Conservation (phyloP, 2,888 invertebrate genomes). For the Euspilapteryx auroguttella region DNA sequence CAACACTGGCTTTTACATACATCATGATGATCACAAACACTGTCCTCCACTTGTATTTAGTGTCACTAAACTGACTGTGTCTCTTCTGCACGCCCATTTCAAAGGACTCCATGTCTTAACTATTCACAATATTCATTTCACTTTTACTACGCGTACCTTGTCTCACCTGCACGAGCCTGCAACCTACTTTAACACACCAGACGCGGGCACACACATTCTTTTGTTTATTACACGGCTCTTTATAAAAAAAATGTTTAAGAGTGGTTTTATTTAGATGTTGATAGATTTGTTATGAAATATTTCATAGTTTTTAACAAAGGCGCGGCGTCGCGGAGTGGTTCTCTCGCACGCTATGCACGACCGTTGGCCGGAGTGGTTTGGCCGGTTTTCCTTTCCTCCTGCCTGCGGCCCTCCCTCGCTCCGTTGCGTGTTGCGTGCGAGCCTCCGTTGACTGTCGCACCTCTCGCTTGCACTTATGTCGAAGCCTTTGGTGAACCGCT, state of each 20-base stretch:
- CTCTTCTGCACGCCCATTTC: conserved; percentile 50
- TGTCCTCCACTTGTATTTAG: conserved; percentile 59
- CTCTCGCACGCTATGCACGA: conserved; percentile 39
- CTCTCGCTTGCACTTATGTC: too few relatives aligned
- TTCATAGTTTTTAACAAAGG: too few relatives aligned
- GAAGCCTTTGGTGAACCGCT: too few relatives aligned
- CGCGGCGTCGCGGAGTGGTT: too few relatives aligned
- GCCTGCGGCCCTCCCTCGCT: conserved; percentile 23
- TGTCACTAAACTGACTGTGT: conserved; percentile 55
- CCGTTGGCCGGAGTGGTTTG: conserved; percentile 38
- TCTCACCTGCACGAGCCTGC: conserved; percentile 19
- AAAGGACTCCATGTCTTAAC: conserved; percentile 37
- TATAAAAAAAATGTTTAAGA: too few relatives aligned
- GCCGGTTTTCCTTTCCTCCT: conserved; percentile 33
- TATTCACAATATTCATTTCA: conserved; percentile 42
- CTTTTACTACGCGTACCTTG: conserved; percentile 25
- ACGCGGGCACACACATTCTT: too few relatives aligned
- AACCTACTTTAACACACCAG: too few relatives aligned
- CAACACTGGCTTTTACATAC: conserved; percentile 21
- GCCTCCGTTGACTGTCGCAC: not conserved
- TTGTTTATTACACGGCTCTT: too few relatives aligned
- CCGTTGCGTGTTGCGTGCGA: conserved; percentile 10
- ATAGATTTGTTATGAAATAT: too few relatives aligned
- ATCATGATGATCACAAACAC: conserved; percentile 15
- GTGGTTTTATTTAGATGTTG: too few relatives aligned